phyloP scores from a whole-genome alignment of 1,140 invertebrate genomes.

The Drosophila baimaii region DNA sequence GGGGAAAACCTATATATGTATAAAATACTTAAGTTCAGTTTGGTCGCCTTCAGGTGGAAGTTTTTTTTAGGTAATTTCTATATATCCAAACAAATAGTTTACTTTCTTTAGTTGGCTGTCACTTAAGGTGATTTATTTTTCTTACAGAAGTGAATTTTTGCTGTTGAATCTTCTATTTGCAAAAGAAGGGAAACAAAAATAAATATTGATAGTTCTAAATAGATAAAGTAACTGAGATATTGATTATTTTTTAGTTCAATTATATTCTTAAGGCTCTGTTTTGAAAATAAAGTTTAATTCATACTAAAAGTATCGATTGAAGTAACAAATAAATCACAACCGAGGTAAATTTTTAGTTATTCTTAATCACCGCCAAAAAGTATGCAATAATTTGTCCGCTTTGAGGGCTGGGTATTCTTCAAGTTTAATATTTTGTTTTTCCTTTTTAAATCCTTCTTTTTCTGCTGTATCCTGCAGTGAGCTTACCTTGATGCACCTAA shows the following conservation, averaged over 20 bases:
- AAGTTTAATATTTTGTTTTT: background rate
- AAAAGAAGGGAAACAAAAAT: too few species aligned
- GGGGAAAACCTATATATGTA: constrained; percentile 4
- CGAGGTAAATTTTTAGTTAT: background rate
- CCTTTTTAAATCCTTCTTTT: background rate
- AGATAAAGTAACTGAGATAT: too few species aligned
- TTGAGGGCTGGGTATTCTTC: background rate
- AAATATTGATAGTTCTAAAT: too few species aligned
- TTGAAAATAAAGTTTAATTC: background rate
- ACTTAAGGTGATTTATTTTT: background rate
- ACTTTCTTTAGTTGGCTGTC: constrained; percentile 6
- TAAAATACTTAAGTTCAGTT: constrained; percentile 53
- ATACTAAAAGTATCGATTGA: too few species aligned
- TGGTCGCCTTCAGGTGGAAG: constrained; percentile 36
- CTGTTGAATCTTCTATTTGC: background rate
- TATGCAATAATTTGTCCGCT: background rate
- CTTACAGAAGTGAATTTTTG: background rate
- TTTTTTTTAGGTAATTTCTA: constrained; percentile 33
- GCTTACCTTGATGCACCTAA: background rate
- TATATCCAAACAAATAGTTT: constrained; percentile 3
- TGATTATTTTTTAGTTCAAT: background rate
- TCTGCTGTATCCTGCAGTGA: background rate
- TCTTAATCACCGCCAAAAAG: background rate
- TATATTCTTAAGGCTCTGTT: too few species aligned
- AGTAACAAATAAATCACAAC: background rate